Evolutionary conservation across 1,140 invertebrate species (phyloP), one percentile per base, ranked within the genome.

Genomic region (Hetaerina americana): DNA sequence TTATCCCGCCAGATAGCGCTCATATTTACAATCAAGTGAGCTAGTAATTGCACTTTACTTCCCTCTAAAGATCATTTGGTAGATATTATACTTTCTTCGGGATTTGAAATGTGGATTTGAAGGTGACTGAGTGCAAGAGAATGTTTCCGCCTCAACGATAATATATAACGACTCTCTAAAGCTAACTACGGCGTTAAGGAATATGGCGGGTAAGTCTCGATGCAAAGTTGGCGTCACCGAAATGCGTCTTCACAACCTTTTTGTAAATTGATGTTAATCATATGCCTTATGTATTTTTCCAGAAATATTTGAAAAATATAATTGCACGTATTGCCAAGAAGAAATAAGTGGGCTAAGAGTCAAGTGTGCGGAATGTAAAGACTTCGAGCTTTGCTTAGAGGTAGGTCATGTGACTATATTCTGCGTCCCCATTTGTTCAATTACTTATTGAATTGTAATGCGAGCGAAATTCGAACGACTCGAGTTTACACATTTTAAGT

Each of bases 261-360:
- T 57, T 57, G 40, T n/a, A n/a, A n/a, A n/a, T n/a, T n/a, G 40
- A 57, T 57, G 2, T 12, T 57, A 5, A 12, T 57, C 10, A 18
- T 10, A 2, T 18, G 2, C 2, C 40, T 2, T 57, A 18, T 57
- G 40, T 57, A 18, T n/a, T 10, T 27, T 84, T 84, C 68, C 78
- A 84, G 84, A 86, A 80, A 79, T 92, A 73, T 92, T 94, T 79
- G 88, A 88, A 22, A 92, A 91, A 82, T 90, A 92, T 81, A 88
- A 86, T 80, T 97, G 95, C 83, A 92, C 89, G 75, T 94, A 95
- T 84, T 97, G 94, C 81, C 92, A 95, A 82, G 91, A 94, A 82
- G 91, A 94, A 82, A 94, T 96, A 72, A 85, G 86, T 74, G 92
- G 92, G 67, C 85, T 95, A 70, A 85, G 92, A 75, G 89, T 96